phyloP scores from a whole-genome alignment of 35 echinoderm and acorn worm genomes.

The Ophiothrix spiculata region DNA sequence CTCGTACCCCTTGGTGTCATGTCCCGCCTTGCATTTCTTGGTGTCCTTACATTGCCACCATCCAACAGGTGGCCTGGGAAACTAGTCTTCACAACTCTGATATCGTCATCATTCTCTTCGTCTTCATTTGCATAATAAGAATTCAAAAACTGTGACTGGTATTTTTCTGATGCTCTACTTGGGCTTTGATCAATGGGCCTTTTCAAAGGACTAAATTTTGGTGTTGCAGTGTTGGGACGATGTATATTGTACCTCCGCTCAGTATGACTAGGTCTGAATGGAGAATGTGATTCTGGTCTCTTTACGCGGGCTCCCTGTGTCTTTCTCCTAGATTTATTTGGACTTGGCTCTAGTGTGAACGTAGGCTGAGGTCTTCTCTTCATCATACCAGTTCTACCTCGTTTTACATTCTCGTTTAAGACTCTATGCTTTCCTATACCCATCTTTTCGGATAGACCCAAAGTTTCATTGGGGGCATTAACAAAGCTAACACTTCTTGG shows the following conservation, averaged over 20 bases:
- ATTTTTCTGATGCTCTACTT: not conserved
- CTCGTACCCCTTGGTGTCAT: too few relatives aligned
- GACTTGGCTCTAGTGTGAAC: not conserved
- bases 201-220: not conserved
- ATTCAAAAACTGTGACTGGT: not conserved
- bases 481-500: not conserved
- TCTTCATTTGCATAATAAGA: not conserved
- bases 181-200: not conserved
- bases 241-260: not conserved
- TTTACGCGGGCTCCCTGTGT: too few relatives aligned
- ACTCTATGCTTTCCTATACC: not conserved
- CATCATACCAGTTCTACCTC: not conserved
- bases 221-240: not conserved
- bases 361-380: not conserved
- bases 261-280: too few relatives aligned
- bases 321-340: too few relatives aligned
- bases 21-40: too few relatives aligned
- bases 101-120: not conserved
- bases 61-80: slow-evolving; percentile 30
- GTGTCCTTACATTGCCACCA: slow-evolving; percentile 38
- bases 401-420: not conserved
- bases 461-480: not conserved
- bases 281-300: too few relatives aligned
- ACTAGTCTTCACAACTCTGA: not conserved
- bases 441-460: not conserved